Evolutionary conservation across 2,797 vertebrate genomes (phyloP).

Genomic region (Rallus crepitans): DNA sequence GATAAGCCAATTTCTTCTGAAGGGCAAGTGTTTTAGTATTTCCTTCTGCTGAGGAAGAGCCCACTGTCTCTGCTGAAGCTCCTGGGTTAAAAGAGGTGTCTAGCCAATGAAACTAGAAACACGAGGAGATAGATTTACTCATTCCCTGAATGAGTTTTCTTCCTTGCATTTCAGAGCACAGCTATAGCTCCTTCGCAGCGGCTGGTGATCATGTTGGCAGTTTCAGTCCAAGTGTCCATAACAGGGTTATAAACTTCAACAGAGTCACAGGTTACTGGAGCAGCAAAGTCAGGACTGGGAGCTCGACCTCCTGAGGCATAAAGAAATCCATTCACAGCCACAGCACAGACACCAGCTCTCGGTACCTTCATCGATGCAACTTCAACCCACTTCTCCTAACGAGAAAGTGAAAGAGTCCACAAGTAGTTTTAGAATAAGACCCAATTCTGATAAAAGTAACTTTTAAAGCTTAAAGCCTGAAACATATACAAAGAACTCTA

Average conservation of each 20-base stretch:
- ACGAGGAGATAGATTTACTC: constrained; percentile 13
- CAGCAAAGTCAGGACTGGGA: constrained; percentile 91
- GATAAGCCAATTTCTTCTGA: background rate
- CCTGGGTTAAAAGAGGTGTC: constrained; percentile 11
- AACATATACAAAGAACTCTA: background rate
- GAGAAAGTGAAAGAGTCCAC: constrained; percentile 1
- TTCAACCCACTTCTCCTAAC: constrained; percentile 94
- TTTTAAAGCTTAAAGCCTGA: background rate
- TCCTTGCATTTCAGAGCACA: constrained; percentile 83
- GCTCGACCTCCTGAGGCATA: constrained; percentile 92
- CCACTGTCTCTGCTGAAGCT: background rate
- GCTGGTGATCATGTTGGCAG: constrained; percentile 98
- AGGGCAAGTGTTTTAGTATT: background rate
- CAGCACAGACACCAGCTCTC: constrained; percentile 91
- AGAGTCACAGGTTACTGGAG: constrained; percentile 94
- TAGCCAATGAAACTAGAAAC: background rate
- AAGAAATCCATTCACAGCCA: constrained; percentile 92
- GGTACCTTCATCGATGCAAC: constrained; percentile 92
- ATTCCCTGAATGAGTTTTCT: constrained; percentile 33
- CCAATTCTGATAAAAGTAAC: background rate
- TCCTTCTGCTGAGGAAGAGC: constrained; percentile 5
- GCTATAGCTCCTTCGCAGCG: constrained; percentile 96
- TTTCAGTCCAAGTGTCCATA: constrained; percentile 94
- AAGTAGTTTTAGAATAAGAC: background rate
- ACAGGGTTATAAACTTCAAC: constrained; percentile 98